These are phyloP conservation scores for Sebastes diaconus DNA, from an alignment of 2,797 vertebrate species.

Conservation along the genomic window DNA sequence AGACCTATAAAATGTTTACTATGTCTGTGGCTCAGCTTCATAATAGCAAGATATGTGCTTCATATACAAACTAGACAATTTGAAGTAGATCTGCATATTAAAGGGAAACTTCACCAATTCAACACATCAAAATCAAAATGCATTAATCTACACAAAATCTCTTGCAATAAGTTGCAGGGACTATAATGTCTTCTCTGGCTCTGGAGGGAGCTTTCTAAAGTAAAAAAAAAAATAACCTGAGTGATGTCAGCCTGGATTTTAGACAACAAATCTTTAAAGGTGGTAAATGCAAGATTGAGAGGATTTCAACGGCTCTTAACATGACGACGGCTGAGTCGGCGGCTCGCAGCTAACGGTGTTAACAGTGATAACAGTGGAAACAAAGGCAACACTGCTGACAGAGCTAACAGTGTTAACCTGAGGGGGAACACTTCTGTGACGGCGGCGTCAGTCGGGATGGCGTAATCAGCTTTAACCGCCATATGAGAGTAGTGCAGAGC, in stretches of 20 bases:
- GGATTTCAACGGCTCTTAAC: accelerated
- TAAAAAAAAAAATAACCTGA: background rate
- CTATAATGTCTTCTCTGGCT: background rate
- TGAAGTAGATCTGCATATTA: background rate
- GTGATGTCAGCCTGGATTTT: background rate
- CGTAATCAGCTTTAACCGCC: no score
- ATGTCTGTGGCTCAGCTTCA: background rate
- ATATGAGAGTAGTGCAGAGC: no score
- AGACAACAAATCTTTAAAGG: background rate
- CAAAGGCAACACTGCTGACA: no score
- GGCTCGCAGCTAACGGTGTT: no score
- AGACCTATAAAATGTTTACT: conserved; percentile 1
- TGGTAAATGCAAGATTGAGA: no score
- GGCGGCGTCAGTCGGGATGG: no score
- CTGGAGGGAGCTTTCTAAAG: background rate
- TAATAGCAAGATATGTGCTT: background rate
- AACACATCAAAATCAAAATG: background rate
- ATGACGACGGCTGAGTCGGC: no score
- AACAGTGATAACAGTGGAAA: no score
- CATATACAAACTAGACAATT: background rate
- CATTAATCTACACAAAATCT: no score
- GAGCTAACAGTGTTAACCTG: no score
- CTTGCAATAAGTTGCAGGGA: background rate
- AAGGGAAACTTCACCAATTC: background rate
- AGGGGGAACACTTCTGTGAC: no score